phyloP scores from a whole-genome alignment of 2,888 invertebrate genomes.

The Gibbula magus region DNA sequence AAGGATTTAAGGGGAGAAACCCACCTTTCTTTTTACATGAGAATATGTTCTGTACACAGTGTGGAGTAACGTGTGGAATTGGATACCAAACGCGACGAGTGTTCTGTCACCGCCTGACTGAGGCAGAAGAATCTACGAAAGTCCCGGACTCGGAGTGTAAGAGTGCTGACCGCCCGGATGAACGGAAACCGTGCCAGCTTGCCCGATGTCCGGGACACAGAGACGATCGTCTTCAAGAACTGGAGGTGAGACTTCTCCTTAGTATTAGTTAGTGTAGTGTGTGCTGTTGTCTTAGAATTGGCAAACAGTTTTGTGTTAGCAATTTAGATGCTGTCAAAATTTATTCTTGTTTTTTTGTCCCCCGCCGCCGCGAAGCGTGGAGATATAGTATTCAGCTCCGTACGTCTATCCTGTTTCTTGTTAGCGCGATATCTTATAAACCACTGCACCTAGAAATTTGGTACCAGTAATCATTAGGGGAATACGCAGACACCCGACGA shows the following conservation, averaged over 20 bases:
- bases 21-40: not conserved
- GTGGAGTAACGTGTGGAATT: slow-evolving; percentile 82
- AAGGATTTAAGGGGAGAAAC: too few relatives aligned
- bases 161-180: slow-evolving; percentile 26
- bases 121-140: slow-evolving; percentile 29
- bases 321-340: too few relatives aligned
- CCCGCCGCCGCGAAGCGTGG: too few relatives aligned
- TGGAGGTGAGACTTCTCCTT: slow-evolving; percentile 5
- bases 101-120: slow-evolving; percentile 80
- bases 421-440: too few relatives aligned
- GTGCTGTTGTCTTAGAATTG: not conserved
- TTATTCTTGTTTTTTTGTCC: too few relatives aligned
- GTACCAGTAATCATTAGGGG: too few relatives aligned
- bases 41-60: slow-evolving; percentile 39
- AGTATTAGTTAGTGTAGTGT: not conserved
- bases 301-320: too few relatives aligned
- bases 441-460: too few relatives aligned
- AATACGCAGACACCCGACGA: too few relatives aligned
- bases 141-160: slow-evolving; percentile 37
- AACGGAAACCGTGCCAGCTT: slow-evolving; percentile 23
- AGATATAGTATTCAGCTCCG: too few relatives aligned
- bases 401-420: too few relatives aligned
- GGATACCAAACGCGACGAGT: slow-evolving; percentile 91
- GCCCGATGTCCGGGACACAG: slow-evolving; percentile 38
- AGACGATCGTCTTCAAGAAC: slow-evolving; percentile 19